Evolutionary conservation across 2,113 vertebrate species (phyloP), one percentile per base, ranked within the genome.

Genomic region (Bucco capensis): DNA sequence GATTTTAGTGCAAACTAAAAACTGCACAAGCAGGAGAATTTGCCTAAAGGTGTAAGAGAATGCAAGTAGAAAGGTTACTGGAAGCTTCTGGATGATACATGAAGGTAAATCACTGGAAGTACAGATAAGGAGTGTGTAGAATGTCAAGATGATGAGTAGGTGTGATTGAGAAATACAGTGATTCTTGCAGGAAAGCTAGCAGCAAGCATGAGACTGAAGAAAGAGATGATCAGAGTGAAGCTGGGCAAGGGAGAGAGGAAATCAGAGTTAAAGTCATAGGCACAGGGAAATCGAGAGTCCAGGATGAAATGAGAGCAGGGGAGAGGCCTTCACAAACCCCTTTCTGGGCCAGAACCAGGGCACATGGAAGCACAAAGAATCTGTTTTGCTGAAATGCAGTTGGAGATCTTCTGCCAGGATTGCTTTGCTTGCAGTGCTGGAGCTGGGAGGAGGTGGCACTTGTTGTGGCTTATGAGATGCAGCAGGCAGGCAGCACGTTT

Each of bases 371-470:
- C 80, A 87, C 40, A 62, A 84, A 88, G 54, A 86, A 92, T 77
- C 74, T 46, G 90, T 94, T 95, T 96, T 96, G 69, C 86, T 89
- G 80, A 95, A 95, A 66, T 78, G 50, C 53, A 61, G 91, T 83
- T 94, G 87, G 60, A 94, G 53, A 79, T 94, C 89, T 95, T 95
- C 69, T 66, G 72, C 93, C 91, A 93, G 71, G 33, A 74, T 81
- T 83, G 69, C 53, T 85, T 91, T 95, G 47, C 91, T 91, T 92
- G 65, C 81, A 77, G 37, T 64, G 69, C 73, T n/a, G 15, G 51
- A 56, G 66, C 42, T 91, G 65, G 83, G 80, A 67, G 60, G 90
- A 92, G 62, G 49, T 89, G 72, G 73, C 35, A 19, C n/a, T n/a
- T n/a, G 42, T 75, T 95, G 49, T 87, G 61, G 57, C 35, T 94